These are phyloP conservation scores for Asarcornis scutulata DNA, from an alignment of 2,113 vertebrate genomes.

Conservation along the genomic window DNA sequence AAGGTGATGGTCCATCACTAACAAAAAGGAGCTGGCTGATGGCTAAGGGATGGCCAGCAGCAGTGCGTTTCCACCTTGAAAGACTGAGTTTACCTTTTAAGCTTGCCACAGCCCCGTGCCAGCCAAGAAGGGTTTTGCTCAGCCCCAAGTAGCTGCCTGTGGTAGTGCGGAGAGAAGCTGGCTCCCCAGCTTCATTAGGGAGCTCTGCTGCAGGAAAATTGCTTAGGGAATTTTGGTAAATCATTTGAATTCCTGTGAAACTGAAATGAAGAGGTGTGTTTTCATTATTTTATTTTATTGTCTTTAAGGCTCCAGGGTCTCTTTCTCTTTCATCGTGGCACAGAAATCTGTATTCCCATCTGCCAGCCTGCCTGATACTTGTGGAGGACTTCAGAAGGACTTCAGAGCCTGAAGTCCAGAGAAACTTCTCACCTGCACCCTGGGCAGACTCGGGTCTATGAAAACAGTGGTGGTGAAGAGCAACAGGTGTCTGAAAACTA, in stretches of 20 bases:
- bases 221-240: conserved; percentile 52
- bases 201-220: conserved; percentile 51
- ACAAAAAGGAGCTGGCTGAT: not conserved
- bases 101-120: rapidly evolving
- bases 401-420: not conserved
- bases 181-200: conserved; percentile 60
- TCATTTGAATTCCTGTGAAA: conserved; percentile 24
- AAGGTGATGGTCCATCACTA: not conserved
- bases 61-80: not conserved
- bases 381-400: not conserved
- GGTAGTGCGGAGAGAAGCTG: not conserved
- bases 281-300: conserved; percentile 25
- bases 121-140: not conserved
- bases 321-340: not conserved
- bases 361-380: not conserved
- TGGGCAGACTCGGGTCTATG: not conserved
- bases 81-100: not conserved
- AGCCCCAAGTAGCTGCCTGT: not conserved
- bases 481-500: not conserved
- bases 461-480: not conserved
- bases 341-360: not conserved
- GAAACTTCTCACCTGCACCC: not conserved
- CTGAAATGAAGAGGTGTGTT: conserved; percentile 4
- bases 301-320: not conserved
- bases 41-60: not conserved